Percentiles rank a stretch among this genome's conserved stretches.
Conservation (phyloP, 2,113 vertebrate species). For the Anarrhichthys ocellatus region DNA sequence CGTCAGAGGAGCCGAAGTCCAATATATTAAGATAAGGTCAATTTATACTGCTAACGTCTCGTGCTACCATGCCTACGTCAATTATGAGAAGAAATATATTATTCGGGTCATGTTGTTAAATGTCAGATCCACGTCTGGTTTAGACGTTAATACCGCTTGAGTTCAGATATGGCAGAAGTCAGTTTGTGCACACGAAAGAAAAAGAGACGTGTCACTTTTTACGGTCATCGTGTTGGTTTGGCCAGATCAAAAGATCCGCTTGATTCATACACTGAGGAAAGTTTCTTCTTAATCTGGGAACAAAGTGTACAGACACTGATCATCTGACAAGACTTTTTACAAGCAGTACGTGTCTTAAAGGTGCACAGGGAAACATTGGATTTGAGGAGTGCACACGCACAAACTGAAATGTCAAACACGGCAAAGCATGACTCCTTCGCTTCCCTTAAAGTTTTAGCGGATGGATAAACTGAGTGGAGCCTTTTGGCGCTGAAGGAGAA, state of each 20-base stretch:
- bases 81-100: not conserved
- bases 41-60: not conserved
- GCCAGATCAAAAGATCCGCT: not conserved
- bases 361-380: not conserved
- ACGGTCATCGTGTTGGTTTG: not conserved
- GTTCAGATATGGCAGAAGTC: not conserved
- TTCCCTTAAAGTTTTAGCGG: not conserved
- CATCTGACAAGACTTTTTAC: not conserved
- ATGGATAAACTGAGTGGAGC: not conserved
- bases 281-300: not conserved
- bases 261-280: not conserved
- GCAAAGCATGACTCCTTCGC: not conserved
- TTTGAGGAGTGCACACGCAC: not conserved
- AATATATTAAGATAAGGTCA: not conserved
- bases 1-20: not conserved
- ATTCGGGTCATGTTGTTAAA: not conserved
- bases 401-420: not conserved
- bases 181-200: not conserved
- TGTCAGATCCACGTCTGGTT: not conserved
- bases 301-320: not conserved
- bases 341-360: not conserved
- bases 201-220: not conserved
- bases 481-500: not conserved
- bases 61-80: not conserved
- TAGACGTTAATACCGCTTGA: not conserved